Evolutionary conservation across 2,797 vertebrate genomes (phyloP), one percentile per base, ranked within the genome.

Genomic region (Lycodopsis pacificus): DNA sequence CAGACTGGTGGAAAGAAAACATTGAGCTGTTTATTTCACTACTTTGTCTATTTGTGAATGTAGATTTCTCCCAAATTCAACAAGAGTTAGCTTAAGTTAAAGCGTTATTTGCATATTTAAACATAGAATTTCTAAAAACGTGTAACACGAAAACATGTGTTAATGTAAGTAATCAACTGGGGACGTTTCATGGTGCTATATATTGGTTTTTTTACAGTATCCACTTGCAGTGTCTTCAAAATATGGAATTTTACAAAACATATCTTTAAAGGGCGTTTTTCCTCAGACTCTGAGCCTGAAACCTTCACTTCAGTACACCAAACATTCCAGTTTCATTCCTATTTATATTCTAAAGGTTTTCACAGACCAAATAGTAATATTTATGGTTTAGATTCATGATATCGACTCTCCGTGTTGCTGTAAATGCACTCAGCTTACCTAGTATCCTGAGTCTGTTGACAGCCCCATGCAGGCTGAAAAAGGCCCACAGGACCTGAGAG

Each of bases 401-500:
- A 20, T 54, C 6, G 32, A 10, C 7, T 17, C 7, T 68, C 11
- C 7, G 38, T 46, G 20, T 30, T 32, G 46, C 36, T 70, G 5
- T 56, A 17, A 65, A 30, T 7, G 34, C 22, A 34, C 46, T 15
- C 0, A 19, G 8, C 48, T 93, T 94, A 98, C 98, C 97, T 20
- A 99, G 88, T 89, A 99, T 98, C 91, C 97, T 97, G 91, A 99
- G 96, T 93, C 98, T 97, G 93, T 98, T 98, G 71, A 97, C 95
- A 8, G 97, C 97, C 0, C 98, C 97, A 0, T 99, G 98, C 83
- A 99, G 94, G 0, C 96, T 96, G 88, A 99, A 99, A 93, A 99
- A 99, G 82, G 96, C 94, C 98, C 98, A 99, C 80, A 99, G 96
- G 61, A 96, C 96, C 93, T 98, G 98, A 4, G 97, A 97, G 83